Conservation (phyloP, 1,140 invertebrate genomes). For the Orchesella cincta region DNA sequence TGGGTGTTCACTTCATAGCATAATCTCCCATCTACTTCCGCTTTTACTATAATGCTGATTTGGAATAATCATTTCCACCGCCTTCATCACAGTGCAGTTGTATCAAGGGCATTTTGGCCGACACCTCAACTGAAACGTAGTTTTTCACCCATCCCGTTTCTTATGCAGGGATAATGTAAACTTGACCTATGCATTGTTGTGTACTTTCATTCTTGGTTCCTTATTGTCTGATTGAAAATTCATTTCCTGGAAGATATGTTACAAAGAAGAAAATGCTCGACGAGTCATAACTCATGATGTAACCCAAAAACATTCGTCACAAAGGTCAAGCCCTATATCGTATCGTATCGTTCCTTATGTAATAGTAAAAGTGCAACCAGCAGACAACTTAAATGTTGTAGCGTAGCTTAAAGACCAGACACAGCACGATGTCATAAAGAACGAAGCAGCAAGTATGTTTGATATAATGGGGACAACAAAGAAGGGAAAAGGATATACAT, state of each 20-base stretch:
- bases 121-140: too few species aligned
- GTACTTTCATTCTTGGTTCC: background rate
- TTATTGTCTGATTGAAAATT: background rate
- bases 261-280: background rate
- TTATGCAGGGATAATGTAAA: background rate
- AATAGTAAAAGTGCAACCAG: background rate
- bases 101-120: too few species aligned
- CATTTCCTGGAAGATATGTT: background rate
- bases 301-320: background rate
- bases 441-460: too few species aligned
- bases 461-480: too few species aligned
- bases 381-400: too few species aligned
- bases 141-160: too few species aligned
- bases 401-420: too few species aligned
- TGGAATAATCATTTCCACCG: background rate
- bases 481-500: too few species aligned
- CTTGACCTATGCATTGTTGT: too few species aligned
- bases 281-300: background rate
- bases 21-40: background rate
- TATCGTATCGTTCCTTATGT: background rate
- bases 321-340: conserved; percentile 18
- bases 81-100: too few species aligned
- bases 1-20: background rate
- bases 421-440: too few species aligned
- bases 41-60: background rate